Evolutionary conservation across 1,140 invertebrate species (phyloP).

Genomic region (Neelides sp.): DNA sequence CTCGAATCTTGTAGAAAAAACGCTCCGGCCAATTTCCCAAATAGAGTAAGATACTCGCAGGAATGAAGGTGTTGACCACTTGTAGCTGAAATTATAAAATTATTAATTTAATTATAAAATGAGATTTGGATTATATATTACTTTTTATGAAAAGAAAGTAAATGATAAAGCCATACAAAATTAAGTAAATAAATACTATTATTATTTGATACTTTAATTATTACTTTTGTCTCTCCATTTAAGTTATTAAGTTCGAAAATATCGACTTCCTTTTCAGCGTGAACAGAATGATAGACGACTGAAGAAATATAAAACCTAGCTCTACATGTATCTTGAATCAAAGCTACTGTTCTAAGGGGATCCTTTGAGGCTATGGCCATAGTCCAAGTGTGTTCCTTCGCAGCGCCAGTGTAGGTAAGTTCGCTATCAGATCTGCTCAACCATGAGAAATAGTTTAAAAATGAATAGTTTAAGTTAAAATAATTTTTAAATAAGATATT

Average conservation of each 20-base stretch:
- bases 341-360: slow-evolving; percentile 14
- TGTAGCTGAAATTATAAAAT: slow-evolving; percentile 8
- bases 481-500: background rate
- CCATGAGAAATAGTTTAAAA: background rate
- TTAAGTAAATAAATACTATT: too few relatives aligned
- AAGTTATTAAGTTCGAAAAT: slow-evolving; percentile 13
- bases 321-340: slow-evolving; percentile 11
- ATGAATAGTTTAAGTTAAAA: background rate
- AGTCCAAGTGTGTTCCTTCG: slow-evolving; percentile 7
- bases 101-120: background rate
- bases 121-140: background rate
- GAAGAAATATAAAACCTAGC: slow-evolving; percentile 12
- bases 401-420: background rate
- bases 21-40: slow-evolving; percentile 18
- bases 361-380: slow-evolving; percentile 9
- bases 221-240: slow-evolving; percentile 3
- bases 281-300: slow-evolving; percentile 8
- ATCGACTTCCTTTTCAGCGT: slow-evolving; percentile 13
- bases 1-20: slow-evolving; percentile 21
- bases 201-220: background rate
- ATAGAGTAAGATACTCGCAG: slow-evolving; percentile 8
- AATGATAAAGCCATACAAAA: too few relatives aligned
- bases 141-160: background rate
- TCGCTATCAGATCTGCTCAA: background rate
- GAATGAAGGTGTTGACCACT: slow-evolving; percentile 22